Percentiles rank a stretch among this genome's conserved stretches.
Conservation (phyloP, 64 coral and sea anemone species). For the Porites australiensis region DNA sequence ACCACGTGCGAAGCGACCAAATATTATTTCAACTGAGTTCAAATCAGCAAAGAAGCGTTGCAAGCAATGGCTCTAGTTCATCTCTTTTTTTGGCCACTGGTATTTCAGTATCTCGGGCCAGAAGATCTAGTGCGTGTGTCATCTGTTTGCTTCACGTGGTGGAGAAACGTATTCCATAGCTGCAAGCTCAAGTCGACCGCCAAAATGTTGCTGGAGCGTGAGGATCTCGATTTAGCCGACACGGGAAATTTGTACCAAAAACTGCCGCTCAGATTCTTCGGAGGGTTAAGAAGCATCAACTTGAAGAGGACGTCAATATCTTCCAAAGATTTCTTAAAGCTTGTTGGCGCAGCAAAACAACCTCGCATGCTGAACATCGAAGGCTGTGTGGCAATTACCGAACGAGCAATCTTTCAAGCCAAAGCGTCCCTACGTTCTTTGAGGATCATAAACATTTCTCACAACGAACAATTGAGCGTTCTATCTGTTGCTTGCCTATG, state of each 20-base stretch:
- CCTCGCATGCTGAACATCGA: background rate
- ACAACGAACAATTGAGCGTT: no score
- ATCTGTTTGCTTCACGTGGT: background rate
- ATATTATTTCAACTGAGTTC: no score
- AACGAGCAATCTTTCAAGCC: background rate
- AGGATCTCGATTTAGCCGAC: background rate
- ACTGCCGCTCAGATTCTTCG: background rate
- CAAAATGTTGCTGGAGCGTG: background rate
- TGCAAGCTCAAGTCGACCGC: background rate
- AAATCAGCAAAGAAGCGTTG: no score
- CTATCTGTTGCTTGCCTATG: no score
- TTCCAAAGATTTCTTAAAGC: background rate
- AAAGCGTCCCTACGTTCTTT: no score
- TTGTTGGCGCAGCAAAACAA: slow-evolving; percentile 1
- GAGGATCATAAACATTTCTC: no score
- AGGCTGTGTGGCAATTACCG: background rate
- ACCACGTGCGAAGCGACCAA: no score
- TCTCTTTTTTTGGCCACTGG: background rate
- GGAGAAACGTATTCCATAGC: background rate
- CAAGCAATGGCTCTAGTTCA: no score
- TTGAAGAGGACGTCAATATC: background rate
- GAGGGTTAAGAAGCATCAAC: background rate
- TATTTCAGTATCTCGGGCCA: background rate
- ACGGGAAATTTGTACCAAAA: background rate
- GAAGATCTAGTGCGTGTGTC: background rate